phyloP scores from a whole-genome alignment of 92 coral and sea anemone species.

The Porites divaricata region DNA sequence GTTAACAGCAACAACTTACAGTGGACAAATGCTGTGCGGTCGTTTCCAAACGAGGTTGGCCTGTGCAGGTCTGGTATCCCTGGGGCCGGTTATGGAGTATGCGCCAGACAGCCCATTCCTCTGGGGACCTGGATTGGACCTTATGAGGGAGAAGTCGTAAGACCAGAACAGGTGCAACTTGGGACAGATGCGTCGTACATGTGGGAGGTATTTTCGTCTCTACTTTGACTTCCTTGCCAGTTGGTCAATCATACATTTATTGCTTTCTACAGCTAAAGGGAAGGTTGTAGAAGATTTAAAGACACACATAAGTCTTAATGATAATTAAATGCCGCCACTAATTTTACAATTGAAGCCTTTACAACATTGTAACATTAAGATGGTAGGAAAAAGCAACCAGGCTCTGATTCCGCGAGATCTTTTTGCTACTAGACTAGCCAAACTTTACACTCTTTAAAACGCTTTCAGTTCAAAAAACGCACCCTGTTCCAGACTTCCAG shows the following conservation, averaged over 20 bases:
- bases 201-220: slow-evolving; percentile 79
- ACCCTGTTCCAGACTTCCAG: no score
- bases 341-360: no score
- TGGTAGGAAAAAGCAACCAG: no score
- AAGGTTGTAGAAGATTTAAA: no score
- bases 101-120: slow-evolving; percentile 77
- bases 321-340: no score
- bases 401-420: no score
- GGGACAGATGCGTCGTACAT: slow-evolving; percentile 60
- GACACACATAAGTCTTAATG: no score
- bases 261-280: no score
- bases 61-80: slow-evolving; percentile 83
- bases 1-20: slow-evolving; percentile 4
- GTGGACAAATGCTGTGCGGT: slow-evolving; percentile 63
- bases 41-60: slow-evolving; percentile 85
- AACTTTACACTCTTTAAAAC: no score
- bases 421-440: no score
- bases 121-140: slow-evolving; percentile 93
- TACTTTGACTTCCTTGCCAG: background rate
- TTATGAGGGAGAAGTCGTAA: slow-evolving; percentile 71
- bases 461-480: no score
- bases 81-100: slow-evolving; percentile 80
- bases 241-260: background rate
- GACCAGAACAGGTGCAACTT: slow-evolving; percentile 32
- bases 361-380: no score